phyloP scores from a whole-genome alignment of 1,140 invertebrate genomes.

The Anastrepha obliqua region DNA sequence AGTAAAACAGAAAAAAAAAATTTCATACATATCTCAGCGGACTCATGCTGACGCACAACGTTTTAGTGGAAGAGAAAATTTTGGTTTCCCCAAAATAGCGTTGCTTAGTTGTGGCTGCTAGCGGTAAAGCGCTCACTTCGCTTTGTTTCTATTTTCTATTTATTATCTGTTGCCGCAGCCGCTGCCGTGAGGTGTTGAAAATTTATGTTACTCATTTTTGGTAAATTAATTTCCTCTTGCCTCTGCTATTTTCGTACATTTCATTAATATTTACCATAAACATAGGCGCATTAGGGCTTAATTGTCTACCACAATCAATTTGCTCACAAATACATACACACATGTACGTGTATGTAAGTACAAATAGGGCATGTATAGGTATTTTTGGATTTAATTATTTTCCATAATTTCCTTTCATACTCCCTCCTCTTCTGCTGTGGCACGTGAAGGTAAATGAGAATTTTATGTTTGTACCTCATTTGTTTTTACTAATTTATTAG shows the following conservation, averaged over 20 bases:
- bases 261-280: neutral
- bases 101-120: neutral
- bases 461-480: neutral
- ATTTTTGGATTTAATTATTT: slow-evolving; percentile 13
- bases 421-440: neutral
- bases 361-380: neutral
- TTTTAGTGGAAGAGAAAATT: neutral
- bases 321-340: neutral
- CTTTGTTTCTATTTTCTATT: neutral
- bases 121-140: neutral
- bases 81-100: slow-evolving; percentile 10
- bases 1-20: neutral
- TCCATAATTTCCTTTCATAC: neutral
- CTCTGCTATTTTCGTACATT: neutral
- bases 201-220: slow-evolving; percentile 38
- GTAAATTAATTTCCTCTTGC: slow-evolving; percentile 6
- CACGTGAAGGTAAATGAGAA: neutral
- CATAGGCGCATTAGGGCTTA: neutral
- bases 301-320: slow-evolving; percentile 5
- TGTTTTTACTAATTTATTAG: neutral
- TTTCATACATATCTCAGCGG: slow-evolving; percentile 3
- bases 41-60: neutral
- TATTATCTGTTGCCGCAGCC: neutral
- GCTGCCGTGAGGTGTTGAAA: neutral
- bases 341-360: neutral